Conservation (phyloP, 2,113 vertebrate species). For the Solea senegalensis region DNA sequence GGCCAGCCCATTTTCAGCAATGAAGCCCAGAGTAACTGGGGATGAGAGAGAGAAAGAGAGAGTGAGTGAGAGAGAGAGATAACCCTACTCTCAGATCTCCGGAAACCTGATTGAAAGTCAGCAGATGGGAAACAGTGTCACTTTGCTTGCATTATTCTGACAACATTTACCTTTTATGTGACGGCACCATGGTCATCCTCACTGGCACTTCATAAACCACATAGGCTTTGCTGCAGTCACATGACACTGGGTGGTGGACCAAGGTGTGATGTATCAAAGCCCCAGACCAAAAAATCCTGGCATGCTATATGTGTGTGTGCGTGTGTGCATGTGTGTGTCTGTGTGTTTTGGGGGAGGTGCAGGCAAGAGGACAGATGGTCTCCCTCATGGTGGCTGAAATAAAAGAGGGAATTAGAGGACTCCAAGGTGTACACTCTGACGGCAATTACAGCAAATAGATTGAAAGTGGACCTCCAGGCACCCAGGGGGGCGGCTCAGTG, state of each 20-base stretch:
- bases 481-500: slow-evolving; percentile 82
- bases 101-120: slow-evolving; percentile 24
- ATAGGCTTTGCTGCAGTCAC: slow-evolving; percentile 60
- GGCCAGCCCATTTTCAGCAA: slow-evolving; percentile 36
- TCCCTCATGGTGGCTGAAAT: slow-evolving; percentile 96
- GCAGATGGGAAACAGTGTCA: slow-evolving; percentile 60
- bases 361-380: slow-evolving; percentile 94
- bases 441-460: slow-evolving; percentile 99
- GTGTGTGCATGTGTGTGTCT: slow-evolving; percentile 17
- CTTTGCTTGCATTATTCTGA: slow-evolving; percentile 66
- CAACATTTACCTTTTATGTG: slow-evolving; percentile 59
- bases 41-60: not conserved
- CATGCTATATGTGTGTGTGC: slow-evolving; percentile 40
- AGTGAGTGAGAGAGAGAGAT: not conserved
- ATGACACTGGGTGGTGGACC: slow-evolving; percentile 54
- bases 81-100: slow-evolving; percentile 10
- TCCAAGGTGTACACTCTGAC: slow-evolving; percentile 95
- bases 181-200: slow-evolving; percentile 72
- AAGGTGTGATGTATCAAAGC: slow-evolving; percentile 69
- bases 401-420: slow-evolving; percentile 97
- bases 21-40: not conserved
- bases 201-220: slow-evolving; percentile 73
- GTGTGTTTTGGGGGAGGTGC: slow-evolving; percentile 62
- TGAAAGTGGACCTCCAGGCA: slow-evolving; percentile 90
- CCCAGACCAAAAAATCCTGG: slow-evolving; percentile 43